Conservation (phyloP, 1,140 invertebrate genomes). For the Dendroctonus ponderosae region DNA sequence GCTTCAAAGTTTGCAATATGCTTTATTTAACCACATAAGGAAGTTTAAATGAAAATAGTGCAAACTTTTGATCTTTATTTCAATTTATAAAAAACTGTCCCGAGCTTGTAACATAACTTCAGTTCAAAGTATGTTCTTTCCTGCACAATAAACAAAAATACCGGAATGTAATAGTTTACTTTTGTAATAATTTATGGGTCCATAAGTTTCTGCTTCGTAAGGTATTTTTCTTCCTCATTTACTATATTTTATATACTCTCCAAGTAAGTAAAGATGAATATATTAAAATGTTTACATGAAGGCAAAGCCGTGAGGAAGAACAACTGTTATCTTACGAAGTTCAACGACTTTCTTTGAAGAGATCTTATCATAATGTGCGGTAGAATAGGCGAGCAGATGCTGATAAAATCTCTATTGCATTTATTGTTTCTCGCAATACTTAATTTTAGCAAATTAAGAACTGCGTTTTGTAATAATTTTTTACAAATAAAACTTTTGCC, state of each 20-base stretch:
- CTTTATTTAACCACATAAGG: too few relatives aligned
- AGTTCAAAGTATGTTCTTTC: not conserved
- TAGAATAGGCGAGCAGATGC: not conserved
- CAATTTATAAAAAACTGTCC: slow-evolving; percentile 5
- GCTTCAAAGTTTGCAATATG: not conserved
- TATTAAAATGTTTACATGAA: slow-evolving; percentile 4
- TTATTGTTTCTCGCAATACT: slow-evolving; percentile 31
- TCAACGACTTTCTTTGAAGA: slow-evolving; percentile 21
- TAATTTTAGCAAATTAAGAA: slow-evolving; percentile 32
- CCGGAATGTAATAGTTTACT: not conserved
- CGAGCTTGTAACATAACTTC: slow-evolving; percentile 19
- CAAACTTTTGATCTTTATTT: not conserved
- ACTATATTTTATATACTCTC: slow-evolving; percentile 21
- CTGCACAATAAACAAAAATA: slow-evolving; percentile 21
- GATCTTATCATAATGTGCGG: slow-evolving; percentile 5
- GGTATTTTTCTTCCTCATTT: slow-evolving; percentile 23
- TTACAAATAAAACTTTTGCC: slow-evolving; percentile 42
- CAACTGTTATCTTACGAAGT: slow-evolving; percentile 4
- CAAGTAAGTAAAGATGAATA: not conserved
- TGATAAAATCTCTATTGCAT: not conserved
- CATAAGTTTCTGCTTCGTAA: slow-evolving; percentile 23
- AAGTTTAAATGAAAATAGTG: too few relatives aligned
- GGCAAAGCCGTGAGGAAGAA: slow-evolving; percentile 2
- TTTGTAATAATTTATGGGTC: slow-evolving; percentile 36
- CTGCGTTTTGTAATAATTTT: slow-evolving; percentile 38